Base-by-base conservation (phyloP, 2,113 vertebrate species). In the Glaucidium brasilianum region DNA sequence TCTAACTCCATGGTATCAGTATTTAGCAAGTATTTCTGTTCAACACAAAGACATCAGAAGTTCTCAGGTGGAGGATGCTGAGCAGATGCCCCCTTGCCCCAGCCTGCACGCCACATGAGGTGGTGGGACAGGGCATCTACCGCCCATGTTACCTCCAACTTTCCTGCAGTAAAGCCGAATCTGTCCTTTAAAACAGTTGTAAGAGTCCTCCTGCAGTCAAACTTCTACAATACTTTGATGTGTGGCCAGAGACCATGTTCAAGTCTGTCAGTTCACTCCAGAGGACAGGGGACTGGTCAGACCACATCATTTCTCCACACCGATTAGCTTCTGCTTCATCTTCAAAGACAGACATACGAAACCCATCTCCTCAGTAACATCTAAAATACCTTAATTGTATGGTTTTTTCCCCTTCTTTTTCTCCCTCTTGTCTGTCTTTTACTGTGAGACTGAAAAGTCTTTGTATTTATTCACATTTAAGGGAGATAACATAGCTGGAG, bases 1-100 rank as follows among this genome's bases (percentile, higher is more conserved):
- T 12, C 62, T 79, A 64, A 50, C 23, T 37, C 39, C 26, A 60
- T 0, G 0, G 13, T 10, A 3, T 13, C 34, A 59, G 23, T 52
- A 82, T 56, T 56, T 17, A 85, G 43, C 27, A 88, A 35, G 12
- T 29, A 66, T 16, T 77, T 60, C 19, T 76, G 39, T 52, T 79
- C 43, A 72, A 4, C 0, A 0, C 12, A 78, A 74, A 69, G 12
- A 34, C 13, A 82, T 37, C 23, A 68, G 59, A 85, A 10, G 30
- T 49, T 83, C 19, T 80, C 58, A 75, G 15, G 22, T 52, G 34
- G 26, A 56, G 18, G 62, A 78, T 25, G 27, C 23, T 62, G 37
- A 76, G 32, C 41, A 91, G 45, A 59, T 53, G 32, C 4, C 59
- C 20, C n/a, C 58, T 78, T 52, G 37, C 7, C 12, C 15, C 45